A percentile compares a stretch with the other conserved stretches of the same genome.
Evolutionary conservation across 2,113 vertebrate genomes (phyloP).

Genomic region (Hiodon alosoides): DNA sequence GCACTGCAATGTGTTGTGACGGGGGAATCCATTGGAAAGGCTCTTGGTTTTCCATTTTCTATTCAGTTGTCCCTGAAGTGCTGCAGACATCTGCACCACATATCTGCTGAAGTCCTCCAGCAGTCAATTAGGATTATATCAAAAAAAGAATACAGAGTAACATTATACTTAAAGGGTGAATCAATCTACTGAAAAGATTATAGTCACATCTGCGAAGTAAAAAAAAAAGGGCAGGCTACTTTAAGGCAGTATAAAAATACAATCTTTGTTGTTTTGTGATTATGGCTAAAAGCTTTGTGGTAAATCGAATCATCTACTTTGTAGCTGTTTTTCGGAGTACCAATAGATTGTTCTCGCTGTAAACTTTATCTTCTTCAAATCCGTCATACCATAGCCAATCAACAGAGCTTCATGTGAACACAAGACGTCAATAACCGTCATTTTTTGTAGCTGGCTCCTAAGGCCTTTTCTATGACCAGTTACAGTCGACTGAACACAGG

Average conservation of each 20-base stretch:
- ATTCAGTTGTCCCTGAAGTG: conserved; percentile 8
- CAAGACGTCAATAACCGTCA: too few relatives aligned
- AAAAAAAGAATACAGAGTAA: conserved; percentile 1
- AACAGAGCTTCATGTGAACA: too few relatives aligned
- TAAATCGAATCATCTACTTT: conserved; percentile 30
- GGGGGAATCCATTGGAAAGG: neutral
- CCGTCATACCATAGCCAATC: too few relatives aligned
- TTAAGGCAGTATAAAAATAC: neutral
- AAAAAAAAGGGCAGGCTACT: neutral
- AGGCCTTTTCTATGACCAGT: too few relatives aligned
- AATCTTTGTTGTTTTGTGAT: neutral
- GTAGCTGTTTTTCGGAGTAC: conserved; percentile 55
- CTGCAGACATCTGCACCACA: neutral
- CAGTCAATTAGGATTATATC: conserved; percentile 14
- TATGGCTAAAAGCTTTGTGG: neutral
- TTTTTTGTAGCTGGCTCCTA: too few relatives aligned
- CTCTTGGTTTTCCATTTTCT: conserved; percentile 2
- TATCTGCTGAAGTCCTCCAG: conserved; percentile 7
- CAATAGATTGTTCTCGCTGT: conserved; percentile 50
- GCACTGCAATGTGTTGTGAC: neutral
- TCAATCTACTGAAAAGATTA: neutral
- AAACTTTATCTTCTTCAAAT: neutral
- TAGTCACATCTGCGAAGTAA: neutral
- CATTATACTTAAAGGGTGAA: neutral
- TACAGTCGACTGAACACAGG: too few relatives aligned